Conservation (phyloP, 1,140 invertebrate species). For the Halotydeus destructor region DNA sequence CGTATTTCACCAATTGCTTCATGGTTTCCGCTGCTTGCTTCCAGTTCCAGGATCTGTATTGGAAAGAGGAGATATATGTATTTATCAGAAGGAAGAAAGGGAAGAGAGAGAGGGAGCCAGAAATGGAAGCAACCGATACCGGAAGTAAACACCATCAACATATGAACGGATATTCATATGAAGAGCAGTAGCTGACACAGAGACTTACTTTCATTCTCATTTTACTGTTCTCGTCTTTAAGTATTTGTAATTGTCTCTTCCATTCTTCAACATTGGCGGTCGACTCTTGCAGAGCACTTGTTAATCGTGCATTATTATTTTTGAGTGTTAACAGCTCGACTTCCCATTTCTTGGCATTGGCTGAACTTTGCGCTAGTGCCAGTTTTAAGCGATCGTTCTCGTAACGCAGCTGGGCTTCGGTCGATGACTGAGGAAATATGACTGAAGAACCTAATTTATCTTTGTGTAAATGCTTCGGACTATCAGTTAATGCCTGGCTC, state of each 20-base stretch:
- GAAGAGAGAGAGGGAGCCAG: too few species aligned
- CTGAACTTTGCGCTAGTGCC: conserved; percentile 81
- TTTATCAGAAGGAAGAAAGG: conserved; percentile 3
- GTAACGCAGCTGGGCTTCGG: conserved; percentile 79
- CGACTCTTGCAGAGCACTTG: conserved; percentile 84
- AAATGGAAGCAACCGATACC: too few species aligned
- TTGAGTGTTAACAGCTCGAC: conserved; percentile 84
- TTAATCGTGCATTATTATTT: conserved; percentile 81
- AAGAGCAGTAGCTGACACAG: too few species aligned
- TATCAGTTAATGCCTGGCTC: conserved; percentile 28
- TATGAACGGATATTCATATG: too few species aligned
- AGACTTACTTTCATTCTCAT: conserved; percentile 45
- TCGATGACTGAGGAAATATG: conserved; percentile 22
- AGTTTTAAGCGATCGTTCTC: conserved; percentile 90
- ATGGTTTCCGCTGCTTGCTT: conserved; percentile 30
- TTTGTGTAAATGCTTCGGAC: conserved; percentile 36
- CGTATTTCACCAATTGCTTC: conserved; percentile 30
- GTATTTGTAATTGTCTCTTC: conserved; percentile 84
- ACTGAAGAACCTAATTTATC: conserved; percentile 14
- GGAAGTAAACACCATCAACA: too few species aligned
- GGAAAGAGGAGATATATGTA: neutral
- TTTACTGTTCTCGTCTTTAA: conserved; percentile 82
- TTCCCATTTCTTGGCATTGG: conserved; percentile 96
- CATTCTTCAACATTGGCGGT: conserved; percentile 95
- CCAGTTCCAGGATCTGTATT: conserved; percentile 19